A percentile compares a stretch with the other conserved stretches of the same genome.
phyloP scores from a whole-genome alignment of 2,113 vertebrate species.

The Epinephelus lanceolatus region DNA sequence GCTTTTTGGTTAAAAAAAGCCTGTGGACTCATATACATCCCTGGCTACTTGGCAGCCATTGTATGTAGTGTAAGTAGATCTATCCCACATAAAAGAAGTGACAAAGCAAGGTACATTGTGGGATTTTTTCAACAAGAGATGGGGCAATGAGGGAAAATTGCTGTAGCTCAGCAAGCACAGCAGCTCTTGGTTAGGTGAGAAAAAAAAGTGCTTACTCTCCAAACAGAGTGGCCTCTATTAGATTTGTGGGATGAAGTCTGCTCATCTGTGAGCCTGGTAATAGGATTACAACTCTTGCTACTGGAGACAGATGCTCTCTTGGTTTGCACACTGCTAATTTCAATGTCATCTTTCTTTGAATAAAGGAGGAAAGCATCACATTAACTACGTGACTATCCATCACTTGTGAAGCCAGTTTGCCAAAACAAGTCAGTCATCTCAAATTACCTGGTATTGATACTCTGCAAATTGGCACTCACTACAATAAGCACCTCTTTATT shows the following conservation, averaged over 20 bases:
- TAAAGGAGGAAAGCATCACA: background rate
- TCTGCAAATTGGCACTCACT: background rate
- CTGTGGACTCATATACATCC: conserved; percentile 5
- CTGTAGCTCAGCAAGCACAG: conserved; percentile 13
- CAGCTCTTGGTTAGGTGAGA: background rate
- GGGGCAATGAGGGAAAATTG: conserved; percentile 10
- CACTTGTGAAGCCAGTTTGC: background rate
- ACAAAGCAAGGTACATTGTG: conserved; percentile 7
- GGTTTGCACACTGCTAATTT: conserved; percentile 46
- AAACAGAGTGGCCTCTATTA: conserved; percentile 51
- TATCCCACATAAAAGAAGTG: conserved; percentile 13
- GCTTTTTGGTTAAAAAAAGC: conserved; percentile 39
- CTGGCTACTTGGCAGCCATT: background rate
- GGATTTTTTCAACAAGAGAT: conserved; percentile 8
- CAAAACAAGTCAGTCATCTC: background rate
- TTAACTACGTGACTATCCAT: background rate
- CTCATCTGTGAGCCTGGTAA: conserved; percentile 50
- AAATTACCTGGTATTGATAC: background rate
- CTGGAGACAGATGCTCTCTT: conserved; percentile 32
- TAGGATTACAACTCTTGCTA: conserved; percentile 43
- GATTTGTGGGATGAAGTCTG: conserved; percentile 58
- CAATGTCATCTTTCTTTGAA: conserved; percentile 14
- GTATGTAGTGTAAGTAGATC: conserved; percentile 5
- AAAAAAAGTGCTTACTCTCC: conserved; percentile 48
- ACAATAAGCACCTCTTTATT: background rate